Conservation (phyloP, 2,797 vertebrate species). For the Erethizon dorsatum region DNA sequence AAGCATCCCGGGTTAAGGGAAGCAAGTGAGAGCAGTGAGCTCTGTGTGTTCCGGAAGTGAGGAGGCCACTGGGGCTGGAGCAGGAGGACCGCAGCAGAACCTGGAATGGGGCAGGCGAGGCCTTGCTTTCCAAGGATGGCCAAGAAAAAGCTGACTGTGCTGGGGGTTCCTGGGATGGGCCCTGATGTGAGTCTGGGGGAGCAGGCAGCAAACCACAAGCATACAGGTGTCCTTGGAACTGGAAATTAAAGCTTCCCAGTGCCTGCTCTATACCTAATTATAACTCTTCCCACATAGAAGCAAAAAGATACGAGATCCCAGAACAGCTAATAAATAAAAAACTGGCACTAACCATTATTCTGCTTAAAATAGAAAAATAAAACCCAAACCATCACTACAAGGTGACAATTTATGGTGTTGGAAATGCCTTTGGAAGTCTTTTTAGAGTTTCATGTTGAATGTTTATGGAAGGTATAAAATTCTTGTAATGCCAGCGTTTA, state of each 20-base stretch:
- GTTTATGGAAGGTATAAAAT: conserved; percentile 82
- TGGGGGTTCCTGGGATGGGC: neutral
- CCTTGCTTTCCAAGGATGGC: neutral
- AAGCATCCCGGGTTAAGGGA: neutral
- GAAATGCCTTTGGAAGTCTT: conserved; percentile 80
- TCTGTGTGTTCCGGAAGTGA: neutral
- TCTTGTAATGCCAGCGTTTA: conserved; percentile 74
- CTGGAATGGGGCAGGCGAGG: neutral
- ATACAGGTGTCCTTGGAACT: neutral
- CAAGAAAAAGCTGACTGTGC: neutral
- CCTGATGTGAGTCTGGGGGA: neutral
- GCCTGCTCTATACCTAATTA: conserved; percentile 51
- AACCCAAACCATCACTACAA: conserved; percentile 67
- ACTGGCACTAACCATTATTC: conserved; percentile 58
- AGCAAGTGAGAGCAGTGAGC: neutral
- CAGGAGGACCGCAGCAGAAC: accelerated
- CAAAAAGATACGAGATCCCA: conserved; percentile 22
- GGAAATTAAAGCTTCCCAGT: neutral
- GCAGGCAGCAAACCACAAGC: neutral
- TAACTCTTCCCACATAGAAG: conserved; percentile 56
- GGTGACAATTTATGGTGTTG: conserved; percentile 70
- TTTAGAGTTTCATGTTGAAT: conserved; percentile 75
- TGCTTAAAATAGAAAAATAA: conserved; percentile 83
- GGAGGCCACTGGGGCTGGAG: neutral
- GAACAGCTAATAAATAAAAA: conserved; percentile 75